Conservation (phyloP, 2,888 invertebrate genomes). For the Spisula subtruncata region DNA sequence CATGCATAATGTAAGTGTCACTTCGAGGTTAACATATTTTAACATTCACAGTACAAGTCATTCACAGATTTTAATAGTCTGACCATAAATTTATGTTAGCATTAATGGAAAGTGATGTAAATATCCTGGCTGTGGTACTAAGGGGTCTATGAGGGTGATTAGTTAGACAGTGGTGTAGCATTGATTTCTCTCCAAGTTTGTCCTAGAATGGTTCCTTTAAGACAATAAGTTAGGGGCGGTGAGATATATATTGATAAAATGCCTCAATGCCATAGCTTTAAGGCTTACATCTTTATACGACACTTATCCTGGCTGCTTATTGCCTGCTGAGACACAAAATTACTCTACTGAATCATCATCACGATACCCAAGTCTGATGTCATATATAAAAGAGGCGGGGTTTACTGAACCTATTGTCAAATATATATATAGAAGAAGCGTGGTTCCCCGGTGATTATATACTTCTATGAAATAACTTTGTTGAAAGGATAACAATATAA, state of each 20-base stretch:
- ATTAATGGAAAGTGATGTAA: neutral
- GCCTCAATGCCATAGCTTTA: neutral
- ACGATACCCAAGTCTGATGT: neutral
- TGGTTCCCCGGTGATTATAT: too few species aligned
- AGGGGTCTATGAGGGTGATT: neutral
- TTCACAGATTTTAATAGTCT: neutral
- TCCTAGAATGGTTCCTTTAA: neutral
- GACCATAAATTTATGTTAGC: conserved; percentile 3
- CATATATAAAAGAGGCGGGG: neutral
- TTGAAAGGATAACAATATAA: too few species aligned
- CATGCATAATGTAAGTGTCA: too few species aligned
- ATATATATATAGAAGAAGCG: neutral
- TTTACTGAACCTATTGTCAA: neutral
- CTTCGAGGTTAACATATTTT: too few species aligned
- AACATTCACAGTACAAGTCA: too few species aligned
- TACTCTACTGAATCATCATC: neutral
- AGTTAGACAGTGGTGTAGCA: neutral
- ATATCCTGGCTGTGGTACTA: neutral
- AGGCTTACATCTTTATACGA: neutral
- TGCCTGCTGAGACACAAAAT: neutral
- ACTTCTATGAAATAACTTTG: too few species aligned
- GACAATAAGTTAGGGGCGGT: neutral
- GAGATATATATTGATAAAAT: neutral
- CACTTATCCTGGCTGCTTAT: neutral
- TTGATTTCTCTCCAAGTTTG: neutral